Evolutionary conservation across 2,113 vertebrate species (phyloP).

Genomic region (Anolis sagrei): DNA sequence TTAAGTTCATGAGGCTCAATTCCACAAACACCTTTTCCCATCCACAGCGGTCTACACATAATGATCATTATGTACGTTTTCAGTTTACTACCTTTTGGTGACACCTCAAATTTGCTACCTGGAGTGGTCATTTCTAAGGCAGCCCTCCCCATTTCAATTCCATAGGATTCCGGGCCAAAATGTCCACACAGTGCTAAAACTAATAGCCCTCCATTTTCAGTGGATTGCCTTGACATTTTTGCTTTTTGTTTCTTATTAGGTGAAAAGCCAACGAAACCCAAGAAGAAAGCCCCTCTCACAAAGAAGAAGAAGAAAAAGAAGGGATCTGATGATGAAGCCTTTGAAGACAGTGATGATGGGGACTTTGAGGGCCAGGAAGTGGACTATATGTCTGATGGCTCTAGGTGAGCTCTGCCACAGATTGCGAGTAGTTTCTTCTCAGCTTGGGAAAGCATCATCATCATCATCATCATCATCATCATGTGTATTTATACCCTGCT

Average conservation of each 20-base stretch:
- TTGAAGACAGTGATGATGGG: constrained; percentile 91
- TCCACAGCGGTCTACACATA: too few species aligned
- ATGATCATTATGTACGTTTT: too few species aligned
- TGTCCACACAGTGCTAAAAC: too few species aligned
- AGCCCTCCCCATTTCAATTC: too few species aligned
- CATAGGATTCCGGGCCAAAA: background rate
- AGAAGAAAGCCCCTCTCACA: constrained; percentile 67
- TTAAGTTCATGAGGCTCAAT: background rate
- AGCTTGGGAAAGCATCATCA: too few species aligned
- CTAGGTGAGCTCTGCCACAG: constrained; percentile 77
- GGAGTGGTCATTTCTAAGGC: too few species aligned
- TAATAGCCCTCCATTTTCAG: too few species aligned
- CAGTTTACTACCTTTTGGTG: too few species aligned
- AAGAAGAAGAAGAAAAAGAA: constrained; percentile 82
- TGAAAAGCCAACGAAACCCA: constrained; percentile 61
- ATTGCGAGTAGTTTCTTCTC: background rate
- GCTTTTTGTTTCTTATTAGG: constrained; percentile 45
- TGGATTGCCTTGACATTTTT: background rate
- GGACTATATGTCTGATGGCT: constrained; percentile 94
- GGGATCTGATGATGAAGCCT: constrained; percentile 79
- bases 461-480: too few species aligned
- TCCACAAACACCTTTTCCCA: background rate
- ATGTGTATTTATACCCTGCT: too few species aligned
- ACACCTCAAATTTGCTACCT: too few species aligned
- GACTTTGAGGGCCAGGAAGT: constrained; percentile 93